Evolutionary conservation across 2,797 vertebrate genomes (phyloP).

Genomic region (Streptopelia turtur): DNA sequence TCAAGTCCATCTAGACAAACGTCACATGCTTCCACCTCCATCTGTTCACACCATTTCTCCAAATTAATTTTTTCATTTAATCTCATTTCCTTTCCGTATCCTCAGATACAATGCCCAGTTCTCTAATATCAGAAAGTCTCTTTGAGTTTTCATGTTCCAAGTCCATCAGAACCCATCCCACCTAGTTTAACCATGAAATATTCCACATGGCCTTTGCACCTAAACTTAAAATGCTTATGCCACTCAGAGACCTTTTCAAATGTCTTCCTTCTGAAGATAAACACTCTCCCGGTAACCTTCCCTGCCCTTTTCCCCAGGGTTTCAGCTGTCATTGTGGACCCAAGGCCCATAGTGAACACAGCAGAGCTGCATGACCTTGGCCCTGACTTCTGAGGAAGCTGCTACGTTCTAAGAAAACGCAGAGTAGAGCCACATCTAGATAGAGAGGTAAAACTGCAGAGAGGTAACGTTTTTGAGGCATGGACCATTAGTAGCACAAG

Average conservation of each 20-base stretch:
- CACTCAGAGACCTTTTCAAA: not conserved
- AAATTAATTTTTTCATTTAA: not conserved
- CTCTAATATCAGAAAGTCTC: not conserved
- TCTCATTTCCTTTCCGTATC: not conserved
- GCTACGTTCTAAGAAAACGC: not conserved
- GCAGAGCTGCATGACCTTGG: not conserved
- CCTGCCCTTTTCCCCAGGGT: not conserved
- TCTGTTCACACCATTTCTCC: not conserved
- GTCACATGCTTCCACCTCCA: not conserved
- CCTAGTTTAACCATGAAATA: not conserved
- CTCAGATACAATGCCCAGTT: not conserved
- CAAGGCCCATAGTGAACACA: not conserved
- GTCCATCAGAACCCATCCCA: not conserved
- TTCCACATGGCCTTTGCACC: not conserved
- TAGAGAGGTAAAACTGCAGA: not conserved
- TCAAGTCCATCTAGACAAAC: not conserved
- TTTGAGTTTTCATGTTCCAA: not conserved
- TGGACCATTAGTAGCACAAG: not conserved
- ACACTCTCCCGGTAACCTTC: not conserved
- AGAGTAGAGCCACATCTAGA: not conserved
- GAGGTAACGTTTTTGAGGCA: not conserved
- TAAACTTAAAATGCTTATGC: not conserved
- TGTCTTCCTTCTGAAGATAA: not conserved
- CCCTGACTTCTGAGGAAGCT: not conserved
- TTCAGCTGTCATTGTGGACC: not conserved